Evolutionary conservation across 2,888 invertebrate species (phyloP).

Genomic region (Priocnemis perturbator): DNA sequence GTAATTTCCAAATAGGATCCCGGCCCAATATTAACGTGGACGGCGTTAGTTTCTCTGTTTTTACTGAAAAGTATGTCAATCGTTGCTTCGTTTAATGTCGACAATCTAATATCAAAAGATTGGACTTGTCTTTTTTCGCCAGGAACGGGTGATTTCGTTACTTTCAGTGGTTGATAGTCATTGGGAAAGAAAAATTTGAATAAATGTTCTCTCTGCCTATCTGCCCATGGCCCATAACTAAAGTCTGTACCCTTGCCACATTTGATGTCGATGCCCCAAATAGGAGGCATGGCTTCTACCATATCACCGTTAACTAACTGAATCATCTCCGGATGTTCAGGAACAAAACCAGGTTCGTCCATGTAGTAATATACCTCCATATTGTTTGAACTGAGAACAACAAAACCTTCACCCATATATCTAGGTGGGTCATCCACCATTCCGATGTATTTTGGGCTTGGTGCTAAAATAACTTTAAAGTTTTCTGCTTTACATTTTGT

Average conservation of each 20-base stretch:
- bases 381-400: constrained; percentile 95
- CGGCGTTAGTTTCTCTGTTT: constrained; percentile 96
- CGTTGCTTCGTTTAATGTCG: constrained; percentile 93
- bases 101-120: constrained; percentile 93
- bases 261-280: constrained; percentile 97
- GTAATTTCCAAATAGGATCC: constrained; percentile 98
- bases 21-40: constrained; percentile 95
- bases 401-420: constrained; percentile 99
- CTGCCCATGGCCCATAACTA: constrained; percentile 99
- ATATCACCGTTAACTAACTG: constrained; percentile 95
- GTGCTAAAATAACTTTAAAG: constrained; percentile 96
- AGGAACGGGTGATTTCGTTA: constrained; percentile 88
- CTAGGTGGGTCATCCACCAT: constrained; percentile 96
- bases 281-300: constrained; percentile 94
- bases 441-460: constrained; percentile 95
- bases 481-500: constrained; percentile 96
- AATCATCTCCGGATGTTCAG: constrained; percentile 92
- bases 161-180: constrained; percentile 87
- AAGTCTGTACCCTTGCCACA: constrained; percentile 96
- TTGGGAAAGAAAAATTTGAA: constrained; percentile 97
- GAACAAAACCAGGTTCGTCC: constrained; percentile 96
- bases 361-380: constrained; percentile 97
- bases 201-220: constrained; percentile 95
- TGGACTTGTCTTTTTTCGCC: constrained; percentile 93
- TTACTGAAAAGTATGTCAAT: constrained; percentile 98